A percentile compares a stretch with the other conserved stretches of the same genome.
These are phyloP conservation scores for Lasioglossum albipes DNA, from an alignment of 1,140 invertebrate species.

Conservation along the genomic window DNA sequence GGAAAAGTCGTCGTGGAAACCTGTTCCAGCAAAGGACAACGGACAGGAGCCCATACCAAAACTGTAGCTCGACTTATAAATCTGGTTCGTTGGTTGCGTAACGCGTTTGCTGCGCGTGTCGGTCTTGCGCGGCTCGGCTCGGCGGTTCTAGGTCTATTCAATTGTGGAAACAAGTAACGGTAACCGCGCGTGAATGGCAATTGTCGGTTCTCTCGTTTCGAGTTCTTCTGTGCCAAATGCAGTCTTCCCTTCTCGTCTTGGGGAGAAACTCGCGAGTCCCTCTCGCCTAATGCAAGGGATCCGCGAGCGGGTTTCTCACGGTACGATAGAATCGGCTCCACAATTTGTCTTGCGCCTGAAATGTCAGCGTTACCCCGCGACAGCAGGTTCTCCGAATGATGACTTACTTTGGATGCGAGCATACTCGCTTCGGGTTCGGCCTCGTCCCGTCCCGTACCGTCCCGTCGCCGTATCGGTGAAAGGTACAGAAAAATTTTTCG, in stretches of 20 bases:
- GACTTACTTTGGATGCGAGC: constrained; percentile 14
- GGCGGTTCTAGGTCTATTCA: constrained; percentile 4
- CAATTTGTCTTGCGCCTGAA: constrained; percentile 43
- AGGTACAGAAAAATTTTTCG: constrained; percentile 17
- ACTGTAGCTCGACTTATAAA: constrained; percentile 26
- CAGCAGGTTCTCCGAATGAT: constrained; percentile 20
- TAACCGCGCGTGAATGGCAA: constrained; percentile 37
- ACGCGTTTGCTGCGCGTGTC: background rate
- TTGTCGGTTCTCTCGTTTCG: constrained; percentile 6
- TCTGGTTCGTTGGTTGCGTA: constrained; percentile 35
- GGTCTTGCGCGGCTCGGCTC: too few species aligned
- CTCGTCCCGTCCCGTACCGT: too few species aligned
- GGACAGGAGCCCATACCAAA: constrained; percentile 6
- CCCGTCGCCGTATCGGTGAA: constrained; percentile 2
- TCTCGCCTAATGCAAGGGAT: background rate
- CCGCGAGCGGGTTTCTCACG: constrained; percentile 36
- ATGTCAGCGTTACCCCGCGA: constrained; percentile 30
- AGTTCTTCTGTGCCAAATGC: constrained; percentile 20
- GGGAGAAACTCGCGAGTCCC: background rate
- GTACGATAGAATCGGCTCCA: constrained; percentile 16
- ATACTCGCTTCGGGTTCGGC: too few species aligned
- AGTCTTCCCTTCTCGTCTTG: background rate
- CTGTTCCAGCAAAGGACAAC: background rate
- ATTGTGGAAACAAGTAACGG: constrained; percentile 45
- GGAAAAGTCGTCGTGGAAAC: constrained; percentile 20